Base-by-base conservation (phyloP, 2,888 invertebrate genomes). In the Drosophila buzzatii region DNA sequence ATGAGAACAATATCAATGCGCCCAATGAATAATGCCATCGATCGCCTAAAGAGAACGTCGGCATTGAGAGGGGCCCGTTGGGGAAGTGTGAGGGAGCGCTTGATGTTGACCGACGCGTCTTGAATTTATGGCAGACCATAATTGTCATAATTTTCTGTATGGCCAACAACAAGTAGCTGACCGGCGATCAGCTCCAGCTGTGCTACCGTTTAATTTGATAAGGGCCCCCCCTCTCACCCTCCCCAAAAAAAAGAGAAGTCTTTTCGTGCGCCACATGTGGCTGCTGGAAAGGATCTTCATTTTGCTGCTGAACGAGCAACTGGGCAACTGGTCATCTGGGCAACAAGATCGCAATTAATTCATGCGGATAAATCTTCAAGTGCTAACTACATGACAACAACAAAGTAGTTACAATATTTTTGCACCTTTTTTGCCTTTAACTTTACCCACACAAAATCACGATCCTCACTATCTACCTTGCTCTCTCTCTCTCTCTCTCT, bases 351-450 rank as follows among this genome's bases (percentile, higher is more conserved):
- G 91, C 91, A 92, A 92, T 92, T 92, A 93, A 92, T 92, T 92
- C 89, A 84, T 86, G 87, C 90, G 92, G 91, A 93, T 93, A 92
- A 92, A 93, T 93, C 92, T 92, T 91, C 81, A 92, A 92, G 92
- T 92, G 93, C 92, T 92, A 93, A 92, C 92, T 93, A 92, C 92
- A 92, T 92, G 93, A 93, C 92, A 92, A 93, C 93, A 93, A 92
- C 92, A 92, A 93, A 92, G 92, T 91, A 89, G 89, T 84, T 87
- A 83, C 83, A 90, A 41, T 55, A 41, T 55, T 55, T 55, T 53
- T 35, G 35, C 81, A 66, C 72, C 68, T 79, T 70, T 37, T 57
- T 18, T 45, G 23, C 14, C 45, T 23, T 45, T 14, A 14, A 23
- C 51, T 56, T 73, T 72, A 72, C 86, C 83, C 81, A 82, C 81